Percentiles rank a stretch among this genome's conserved stretches.
Evolutionary conservation across 2,113 vertebrate genomes (phyloP).

Genomic region (Larimichthys crocea): DNA sequence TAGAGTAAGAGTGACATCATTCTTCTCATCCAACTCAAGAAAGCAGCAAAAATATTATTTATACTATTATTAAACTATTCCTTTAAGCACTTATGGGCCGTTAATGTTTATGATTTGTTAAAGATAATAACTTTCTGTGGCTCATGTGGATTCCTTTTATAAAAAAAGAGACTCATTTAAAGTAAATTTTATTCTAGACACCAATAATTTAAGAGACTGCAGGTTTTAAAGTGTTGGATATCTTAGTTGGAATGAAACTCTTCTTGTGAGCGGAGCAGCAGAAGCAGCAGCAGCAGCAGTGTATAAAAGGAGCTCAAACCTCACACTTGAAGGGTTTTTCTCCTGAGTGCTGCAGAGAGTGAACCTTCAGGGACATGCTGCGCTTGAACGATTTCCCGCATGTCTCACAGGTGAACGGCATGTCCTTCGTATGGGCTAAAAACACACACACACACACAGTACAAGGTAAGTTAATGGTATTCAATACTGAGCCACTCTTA

Average conservation of each 20-base stretch:
- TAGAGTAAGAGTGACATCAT: background rate
- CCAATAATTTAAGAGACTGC: background rate
- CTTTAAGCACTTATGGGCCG: background rate
- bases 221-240: background rate
- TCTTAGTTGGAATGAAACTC: constrained; percentile 2
- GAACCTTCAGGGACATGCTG: constrained; percentile 98
- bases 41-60: background rate
- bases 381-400: constrained; percentile 98
- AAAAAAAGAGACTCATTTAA: background rate
- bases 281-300: background rate
- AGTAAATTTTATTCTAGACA: constrained; percentile 4
- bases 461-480: constrained; percentile 24
- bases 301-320: constrained; percentile 82
- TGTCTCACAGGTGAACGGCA: constrained; percentile 98
- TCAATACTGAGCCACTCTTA: constrained; percentile 12
- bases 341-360: constrained; percentile 96
- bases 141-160: constrained; percentile 8
- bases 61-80: background rate
- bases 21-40: background rate
- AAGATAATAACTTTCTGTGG: background rate
- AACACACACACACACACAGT: constrained; percentile 21
- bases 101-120: background rate
- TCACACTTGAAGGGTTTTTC: constrained; percentile 98
- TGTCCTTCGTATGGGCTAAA: constrained; percentile 98
- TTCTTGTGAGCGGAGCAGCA: constrained; percentile 5